These are phyloP conservation scores for Chrysolina haemoptera DNA, from an alignment of 2,888 invertebrate species.

Conservation along the genomic window DNA sequence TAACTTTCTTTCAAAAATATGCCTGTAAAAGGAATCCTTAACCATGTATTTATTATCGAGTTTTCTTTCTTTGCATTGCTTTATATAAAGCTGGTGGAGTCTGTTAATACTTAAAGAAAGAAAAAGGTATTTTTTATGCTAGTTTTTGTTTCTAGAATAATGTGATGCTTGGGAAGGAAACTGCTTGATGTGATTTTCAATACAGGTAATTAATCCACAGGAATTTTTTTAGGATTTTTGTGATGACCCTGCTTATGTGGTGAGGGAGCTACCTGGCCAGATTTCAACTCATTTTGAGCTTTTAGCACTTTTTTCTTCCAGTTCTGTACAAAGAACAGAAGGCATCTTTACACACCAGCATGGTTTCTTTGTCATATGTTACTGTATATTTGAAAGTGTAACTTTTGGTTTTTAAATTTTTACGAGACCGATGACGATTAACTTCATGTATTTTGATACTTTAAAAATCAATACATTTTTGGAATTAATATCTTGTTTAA, in stretches of 20 bases:
- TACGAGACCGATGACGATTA: not conserved
- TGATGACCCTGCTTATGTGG: slow-evolving; percentile 3
- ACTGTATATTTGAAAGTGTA: not conserved
- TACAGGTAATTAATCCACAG: not conserved
- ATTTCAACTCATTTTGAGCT: not conserved
- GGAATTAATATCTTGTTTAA: not conserved
- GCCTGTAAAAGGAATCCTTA: slow-evolving; percentile 23
- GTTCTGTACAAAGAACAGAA: not conserved
- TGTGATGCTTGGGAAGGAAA: no score
- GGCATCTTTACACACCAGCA: no score
- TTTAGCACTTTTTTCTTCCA: not conserved
- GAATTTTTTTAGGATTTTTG: not conserved
- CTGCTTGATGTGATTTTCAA: no score
- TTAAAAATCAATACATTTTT: not conserved
- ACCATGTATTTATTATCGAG: slow-evolving; percentile 25
- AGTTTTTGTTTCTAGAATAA: not conserved
- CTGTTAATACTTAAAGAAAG: slow-evolving; percentile 25
- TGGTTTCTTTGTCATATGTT: not conserved
- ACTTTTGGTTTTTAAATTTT: not conserved
- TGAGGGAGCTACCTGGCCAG: not conserved
- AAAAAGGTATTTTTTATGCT: slow-evolving; percentile 22
- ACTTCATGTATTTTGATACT: not conserved
- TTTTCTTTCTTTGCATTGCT: slow-evolving; percentile 24
- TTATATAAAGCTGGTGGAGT: slow-evolving; percentile 26
- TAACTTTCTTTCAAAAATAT: slow-evolving; percentile 34